Base-by-base conservation (phyloP, 1,140 invertebrate genomes). In the Branchinecta lynchi region DNA sequence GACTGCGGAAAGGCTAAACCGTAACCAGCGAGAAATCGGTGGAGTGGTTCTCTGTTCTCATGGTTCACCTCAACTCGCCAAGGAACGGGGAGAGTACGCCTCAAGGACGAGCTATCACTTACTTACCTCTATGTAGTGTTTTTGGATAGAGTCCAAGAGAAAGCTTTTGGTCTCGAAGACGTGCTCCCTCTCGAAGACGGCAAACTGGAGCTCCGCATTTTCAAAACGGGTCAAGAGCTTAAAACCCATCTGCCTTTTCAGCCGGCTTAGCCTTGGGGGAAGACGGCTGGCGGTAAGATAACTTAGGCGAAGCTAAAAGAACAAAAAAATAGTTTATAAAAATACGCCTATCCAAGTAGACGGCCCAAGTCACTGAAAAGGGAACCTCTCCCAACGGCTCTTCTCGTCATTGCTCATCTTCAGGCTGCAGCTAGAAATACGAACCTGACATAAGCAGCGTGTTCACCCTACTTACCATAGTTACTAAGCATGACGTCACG, bases 151-250 rank as follows among this genome's bases (percentile, higher is more conserved):
- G 72, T 87, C 82, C 44, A 87, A 79, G n/a, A 94, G 80, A 75
- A 90, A 88, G 68, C 87, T 85, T 71, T 84, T 84, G 0, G 90
- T 95, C 79, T 96, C 93, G 80, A 95, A 96, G 20, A 88, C 86
- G 83, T 96, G 89, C 74, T 84, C 82, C 72, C 89, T 85, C 15
- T 86, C 81, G 77, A 93, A 96, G 0, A 89, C 86, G 77, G 94
- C 88, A 46, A 98, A 80, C 74, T 96, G 89, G 32, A 99, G 92
- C 12, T 87, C 83, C 3, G 95, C 96, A 80, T 98, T 93, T 81
- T 98, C 96, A 80, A 99, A 99, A 74, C 89, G 89, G 45, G 98
- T 91, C 9, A 71, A 20, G 8, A 98, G 79, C 43, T 89, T 92
- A 7, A 96, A 82, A 2, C 90, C 90, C 45, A 96, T 80, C 72